phyloP scores from a whole-genome alignment of 2,797 vertebrate species.

The Hybognathus amarus region DNA sequence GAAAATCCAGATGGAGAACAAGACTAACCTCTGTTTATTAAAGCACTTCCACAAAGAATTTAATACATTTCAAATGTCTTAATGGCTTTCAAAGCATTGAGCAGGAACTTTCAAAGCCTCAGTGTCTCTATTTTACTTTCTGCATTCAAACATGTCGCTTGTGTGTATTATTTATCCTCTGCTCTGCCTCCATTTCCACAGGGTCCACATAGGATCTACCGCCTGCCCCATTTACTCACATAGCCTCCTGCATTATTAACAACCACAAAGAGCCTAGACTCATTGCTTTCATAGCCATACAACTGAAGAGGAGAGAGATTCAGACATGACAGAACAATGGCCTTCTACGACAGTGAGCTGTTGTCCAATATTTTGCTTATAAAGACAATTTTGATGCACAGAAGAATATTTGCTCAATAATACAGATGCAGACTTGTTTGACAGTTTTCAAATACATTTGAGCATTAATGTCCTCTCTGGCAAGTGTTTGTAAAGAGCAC shows the following conservation, averaged over 20 bases:
- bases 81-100: background rate
- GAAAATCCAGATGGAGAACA: background rate
- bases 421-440: background rate
- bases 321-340: background rate
- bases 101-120: background rate
- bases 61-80: background rate
- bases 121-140: background rate
- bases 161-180: conserved; percentile 52
- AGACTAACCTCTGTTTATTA: background rate
- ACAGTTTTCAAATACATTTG: background rate
- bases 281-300: background rate
- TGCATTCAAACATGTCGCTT: conserved; percentile 39
- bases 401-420: background rate
- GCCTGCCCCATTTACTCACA: conserved; percentile 37
- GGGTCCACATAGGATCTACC: conserved; percentile 40
- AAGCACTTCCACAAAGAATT: background rate
- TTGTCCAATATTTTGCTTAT: background rate
- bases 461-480: background rate
- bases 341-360: background rate
- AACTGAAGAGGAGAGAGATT: background rate
- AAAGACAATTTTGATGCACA: background rate
- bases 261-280: conserved; percentile 4
- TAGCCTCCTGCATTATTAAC: conserved; percentile 51
- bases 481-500: background rate
- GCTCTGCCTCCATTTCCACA: conserved; percentile 33